Percentiles rank a stretch among this genome's conserved stretches.
phyloP scores from a whole-genome alignment of 92 coral and sea anemone genomes.

The Porites cylindrica region DNA sequence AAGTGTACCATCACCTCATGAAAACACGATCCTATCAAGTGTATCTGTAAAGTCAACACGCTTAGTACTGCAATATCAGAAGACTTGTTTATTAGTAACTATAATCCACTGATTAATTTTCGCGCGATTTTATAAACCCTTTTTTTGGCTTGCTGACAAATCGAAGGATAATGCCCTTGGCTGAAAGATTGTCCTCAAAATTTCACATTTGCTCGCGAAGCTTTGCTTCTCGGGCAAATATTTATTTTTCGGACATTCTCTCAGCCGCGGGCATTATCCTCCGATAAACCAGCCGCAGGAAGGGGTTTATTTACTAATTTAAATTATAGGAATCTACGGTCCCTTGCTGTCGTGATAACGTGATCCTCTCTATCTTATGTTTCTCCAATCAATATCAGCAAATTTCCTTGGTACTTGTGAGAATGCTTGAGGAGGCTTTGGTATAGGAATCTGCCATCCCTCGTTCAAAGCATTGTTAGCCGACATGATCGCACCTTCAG shows the following conservation, averaged over 20 bases:
- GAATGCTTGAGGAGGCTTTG: constrained; percentile 17
- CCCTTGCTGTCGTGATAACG: not conserved
- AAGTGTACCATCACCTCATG: too few species aligned
- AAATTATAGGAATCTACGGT: not conserved
- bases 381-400: constrained; percentile 40
- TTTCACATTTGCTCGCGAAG: too few species aligned
- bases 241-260: too few species aligned
- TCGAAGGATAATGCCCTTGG: too few species aligned
- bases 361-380: constrained; percentile 25
- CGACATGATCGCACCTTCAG: constrained; percentile 48
- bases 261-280: too few species aligned
- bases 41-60: not conserved
- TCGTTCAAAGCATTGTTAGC: constrained; percentile 45
- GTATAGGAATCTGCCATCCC: constrained; percentile 45
- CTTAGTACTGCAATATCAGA: not conserved
- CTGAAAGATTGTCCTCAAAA: too few species aligned
- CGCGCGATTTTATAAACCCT: too few species aligned
- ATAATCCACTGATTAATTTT: too few species aligned
- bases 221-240: too few species aligned
- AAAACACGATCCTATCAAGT: not conserved
- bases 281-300: too few species aligned
- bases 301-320: too few species aligned
- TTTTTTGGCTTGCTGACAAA: too few species aligned
- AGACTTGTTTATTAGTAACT: not conserved
- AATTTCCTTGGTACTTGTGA: not conserved